These are phyloP conservation scores for Triplophysa bombifrons DNA, from an alignment of 2,797 vertebrate species.

Conservation along the genomic window DNA sequence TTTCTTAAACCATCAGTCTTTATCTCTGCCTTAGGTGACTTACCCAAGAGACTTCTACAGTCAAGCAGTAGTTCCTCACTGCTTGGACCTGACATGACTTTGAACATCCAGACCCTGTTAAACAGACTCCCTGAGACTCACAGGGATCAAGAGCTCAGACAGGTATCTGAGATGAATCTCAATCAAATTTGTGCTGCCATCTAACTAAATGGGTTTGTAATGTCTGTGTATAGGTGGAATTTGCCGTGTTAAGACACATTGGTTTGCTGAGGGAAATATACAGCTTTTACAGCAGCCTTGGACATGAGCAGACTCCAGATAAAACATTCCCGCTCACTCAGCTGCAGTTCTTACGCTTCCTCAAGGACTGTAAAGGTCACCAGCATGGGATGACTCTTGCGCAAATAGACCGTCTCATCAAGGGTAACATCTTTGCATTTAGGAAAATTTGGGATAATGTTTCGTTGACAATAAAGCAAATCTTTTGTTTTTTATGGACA, in stretches of 20 bases:
- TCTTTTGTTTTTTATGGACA: constrained; percentile 48
- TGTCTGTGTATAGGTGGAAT: constrained; percentile 77
- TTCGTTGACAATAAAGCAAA: background rate
- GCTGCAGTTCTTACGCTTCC: constrained; percentile 89
- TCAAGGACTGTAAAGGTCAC: constrained; percentile 88
- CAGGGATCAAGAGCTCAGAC: constrained; percentile 71
- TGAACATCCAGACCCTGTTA: constrained; percentile 77
- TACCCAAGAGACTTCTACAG: constrained; percentile 27
- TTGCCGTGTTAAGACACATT: constrained; percentile 76
- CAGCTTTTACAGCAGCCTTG: constrained; percentile 85
- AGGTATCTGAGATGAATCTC: constrained; percentile 70
- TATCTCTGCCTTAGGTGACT: constrained; percentile 47
- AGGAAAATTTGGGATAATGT: background rate
- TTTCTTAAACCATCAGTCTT: background rate
- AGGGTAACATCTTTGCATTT: constrained; percentile 65
- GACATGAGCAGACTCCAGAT: constrained; percentile 69
- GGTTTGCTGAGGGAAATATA: constrained; percentile 81
- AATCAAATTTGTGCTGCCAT: background rate
- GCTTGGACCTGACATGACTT: constrained; percentile 72
- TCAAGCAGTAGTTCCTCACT: constrained; percentile 23
- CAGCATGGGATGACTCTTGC: constrained; percentile 76
- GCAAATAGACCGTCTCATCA: constrained; percentile 77
- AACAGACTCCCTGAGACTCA: constrained; percentile 68
- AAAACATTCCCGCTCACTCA: constrained; percentile 80
- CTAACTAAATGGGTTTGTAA: background rate